Percentiles rank a stretch among this genome's conserved stretches.
Evolutionary conservation across 1,140 invertebrate genomes (phyloP).

Genomic region (Calycopis cecrops): DNA sequence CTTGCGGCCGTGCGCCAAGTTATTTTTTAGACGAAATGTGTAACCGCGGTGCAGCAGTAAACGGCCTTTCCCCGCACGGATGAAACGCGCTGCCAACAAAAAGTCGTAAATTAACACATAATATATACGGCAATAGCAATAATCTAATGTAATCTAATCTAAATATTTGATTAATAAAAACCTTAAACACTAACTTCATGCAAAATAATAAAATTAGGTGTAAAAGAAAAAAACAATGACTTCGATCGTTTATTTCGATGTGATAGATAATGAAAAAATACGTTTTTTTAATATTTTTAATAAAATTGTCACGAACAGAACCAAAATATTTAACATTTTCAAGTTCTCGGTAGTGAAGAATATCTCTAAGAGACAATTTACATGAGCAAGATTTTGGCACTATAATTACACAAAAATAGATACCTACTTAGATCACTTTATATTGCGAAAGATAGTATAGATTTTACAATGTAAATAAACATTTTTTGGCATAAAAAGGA

Average conservation of each 20-base stretch:
- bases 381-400: conserved; percentile 6
- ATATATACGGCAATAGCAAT: neutral
- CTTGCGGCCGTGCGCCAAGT: conserved; percentile 63
- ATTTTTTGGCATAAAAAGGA: conserved; percentile 21
- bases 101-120: conserved; percentile 14
- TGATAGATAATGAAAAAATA: no score
- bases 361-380: neutral
- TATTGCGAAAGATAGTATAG: neutral
- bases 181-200: no score
- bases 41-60: conserved; percentile 64
- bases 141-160: no score
- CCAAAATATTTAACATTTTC: no score
- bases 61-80: conserved; percentile 64
- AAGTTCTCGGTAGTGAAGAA: no score
- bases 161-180: no score
- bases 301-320: no score
- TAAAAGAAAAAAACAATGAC: no score
- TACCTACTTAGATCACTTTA: neutral
- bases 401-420: neutral
- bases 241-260: no score
- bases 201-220: no score
- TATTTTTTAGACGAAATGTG: conserved; percentile 67
- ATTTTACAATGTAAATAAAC: conserved; percentile 2
- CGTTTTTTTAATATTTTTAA: no score
- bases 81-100: conserved; percentile 58